These are phyloP conservation scores for Cynaeus angustus DNA, from an alignment of 2,888 invertebrate genomes.

Conservation along the genomic window DNA sequence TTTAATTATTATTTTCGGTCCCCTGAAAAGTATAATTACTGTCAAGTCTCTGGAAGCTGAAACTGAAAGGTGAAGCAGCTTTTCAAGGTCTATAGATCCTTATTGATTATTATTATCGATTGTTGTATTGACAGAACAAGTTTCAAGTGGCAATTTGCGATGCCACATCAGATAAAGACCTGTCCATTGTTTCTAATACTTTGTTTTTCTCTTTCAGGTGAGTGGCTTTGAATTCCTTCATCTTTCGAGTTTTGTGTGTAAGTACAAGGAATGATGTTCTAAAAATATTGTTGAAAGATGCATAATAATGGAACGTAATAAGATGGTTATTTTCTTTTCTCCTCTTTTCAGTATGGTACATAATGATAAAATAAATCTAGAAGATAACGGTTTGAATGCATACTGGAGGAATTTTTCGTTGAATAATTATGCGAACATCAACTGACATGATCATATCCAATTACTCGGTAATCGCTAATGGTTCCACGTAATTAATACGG, in stretches of 20 bases:
- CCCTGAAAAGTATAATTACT: too few species aligned
- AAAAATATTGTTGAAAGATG: slow-evolving; percentile 31
- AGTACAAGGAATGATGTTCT: neutral
- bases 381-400: slow-evolving; percentile 34
- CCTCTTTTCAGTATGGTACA: slow-evolving; percentile 41
- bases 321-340: slow-evolving; percentile 39
- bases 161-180: slow-evolving; percentile 37
- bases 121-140: slow-evolving; percentile 41
- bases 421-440: slow-evolving; percentile 38
- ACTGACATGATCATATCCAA: slow-evolving; percentile 41
- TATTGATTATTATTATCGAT: slow-evolving; percentile 36
- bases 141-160: slow-evolving; percentile 42
- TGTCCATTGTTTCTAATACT: slow-evolving; percentile 32
- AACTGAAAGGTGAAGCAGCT: neutral
- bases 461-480: slow-evolving; percentile 38
- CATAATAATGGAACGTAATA: slow-evolving; percentile 40
- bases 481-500: slow-evolving; percentile 37
- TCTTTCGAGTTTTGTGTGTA: slow-evolving; percentile 23
- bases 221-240: slow-evolving; percentile 27
- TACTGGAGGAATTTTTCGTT: slow-evolving; percentile 24
- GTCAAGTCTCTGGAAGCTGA: too few species aligned
- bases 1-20: too few species aligned
- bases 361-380: slow-evolving; percentile 40
- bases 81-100: slow-evolving; percentile 30
- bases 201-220: slow-evolving; percentile 33